Conservation (phyloP, 1,140 invertebrate species). For the Ceratitis capitata region DNA sequence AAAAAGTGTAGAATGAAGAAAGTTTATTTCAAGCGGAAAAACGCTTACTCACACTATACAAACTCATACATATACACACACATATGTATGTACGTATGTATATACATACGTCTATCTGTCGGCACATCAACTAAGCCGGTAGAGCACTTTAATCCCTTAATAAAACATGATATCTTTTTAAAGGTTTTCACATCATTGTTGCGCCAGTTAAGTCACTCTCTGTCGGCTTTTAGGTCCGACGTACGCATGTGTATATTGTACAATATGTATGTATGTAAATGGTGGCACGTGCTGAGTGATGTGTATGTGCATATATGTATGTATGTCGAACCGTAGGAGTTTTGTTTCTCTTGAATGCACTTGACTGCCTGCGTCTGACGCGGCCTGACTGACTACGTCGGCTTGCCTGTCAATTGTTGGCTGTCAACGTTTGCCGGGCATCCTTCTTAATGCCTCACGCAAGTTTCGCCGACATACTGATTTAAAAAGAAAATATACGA, state of each 20-base stretch:
- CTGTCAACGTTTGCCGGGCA: neutral
- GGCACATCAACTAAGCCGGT: neutral
- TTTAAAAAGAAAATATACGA: neutral
- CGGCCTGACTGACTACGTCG: too few species aligned
- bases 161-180: conserved; percentile 24
- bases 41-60: neutral
- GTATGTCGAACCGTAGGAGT: neutral
- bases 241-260: too few species aligned
- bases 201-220: neutral
- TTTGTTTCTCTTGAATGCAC: neutral
- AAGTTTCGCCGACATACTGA: neutral
- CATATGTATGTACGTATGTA: neutral
- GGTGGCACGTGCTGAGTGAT: neutral
- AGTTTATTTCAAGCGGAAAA: neutral
- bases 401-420: neutral
- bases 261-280: too few species aligned
- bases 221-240: neutral
- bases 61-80: neutral
- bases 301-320: neutral
- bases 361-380: neutral
- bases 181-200: neutral
- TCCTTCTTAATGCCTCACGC: neutral
- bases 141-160: conserved; percentile 26
- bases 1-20: neutral
- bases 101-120: neutral